phyloP scores from a whole-genome alignment of 2,113 vertebrate genomes.

The Oncorhynchus masou region DNA sequence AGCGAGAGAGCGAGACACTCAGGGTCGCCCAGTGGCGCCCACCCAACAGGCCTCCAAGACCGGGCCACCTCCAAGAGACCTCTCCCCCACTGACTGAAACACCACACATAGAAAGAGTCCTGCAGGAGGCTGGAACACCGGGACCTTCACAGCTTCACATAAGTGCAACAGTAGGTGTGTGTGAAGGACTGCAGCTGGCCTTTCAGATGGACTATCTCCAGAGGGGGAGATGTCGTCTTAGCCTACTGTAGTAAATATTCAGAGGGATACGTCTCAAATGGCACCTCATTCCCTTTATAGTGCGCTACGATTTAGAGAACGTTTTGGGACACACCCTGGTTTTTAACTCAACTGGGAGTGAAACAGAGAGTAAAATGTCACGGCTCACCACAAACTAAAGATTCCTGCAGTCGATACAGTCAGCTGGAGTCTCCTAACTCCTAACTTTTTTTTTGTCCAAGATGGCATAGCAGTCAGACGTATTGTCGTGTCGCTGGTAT shows the following conservation, averaged over 20 bases:
- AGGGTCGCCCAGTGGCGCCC: slow-evolving; percentile 24
- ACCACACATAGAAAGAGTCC: slow-evolving; percentile 4
- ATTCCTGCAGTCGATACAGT: slow-evolving; percentile 34
- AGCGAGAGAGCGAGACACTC: too few relatives aligned
- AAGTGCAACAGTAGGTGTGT: background rate
- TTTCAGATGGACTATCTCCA: background rate
- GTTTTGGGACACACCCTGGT: background rate
- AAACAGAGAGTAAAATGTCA: slow-evolving; percentile 34
- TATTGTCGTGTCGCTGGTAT: too few relatives aligned
- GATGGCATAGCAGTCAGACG: too few relatives aligned
- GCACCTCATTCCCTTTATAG: background rate
- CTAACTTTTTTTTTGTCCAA: too few relatives aligned
- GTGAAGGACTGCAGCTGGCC: background rate
- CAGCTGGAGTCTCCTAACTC: background rate
- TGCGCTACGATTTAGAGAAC: background rate
- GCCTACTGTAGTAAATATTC: background rate
- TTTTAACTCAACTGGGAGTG: background rate
- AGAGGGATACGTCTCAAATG: background rate
- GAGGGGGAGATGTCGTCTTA: background rate
- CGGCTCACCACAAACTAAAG: slow-evolving; percentile 41
- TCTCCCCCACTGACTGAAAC: slow-evolving; percentile 2
- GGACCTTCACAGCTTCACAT: slow-evolving; percentile 45
- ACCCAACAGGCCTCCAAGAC: slow-evolving; percentile 37
- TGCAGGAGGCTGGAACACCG: slow-evolving; percentile 35
- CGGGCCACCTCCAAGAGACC: background rate